A percentile compares a stretch with the other conserved stretches of the same genome.
Conservation (phyloP, 2,113 vertebrate species). For the Chrysemys picta region DNA sequence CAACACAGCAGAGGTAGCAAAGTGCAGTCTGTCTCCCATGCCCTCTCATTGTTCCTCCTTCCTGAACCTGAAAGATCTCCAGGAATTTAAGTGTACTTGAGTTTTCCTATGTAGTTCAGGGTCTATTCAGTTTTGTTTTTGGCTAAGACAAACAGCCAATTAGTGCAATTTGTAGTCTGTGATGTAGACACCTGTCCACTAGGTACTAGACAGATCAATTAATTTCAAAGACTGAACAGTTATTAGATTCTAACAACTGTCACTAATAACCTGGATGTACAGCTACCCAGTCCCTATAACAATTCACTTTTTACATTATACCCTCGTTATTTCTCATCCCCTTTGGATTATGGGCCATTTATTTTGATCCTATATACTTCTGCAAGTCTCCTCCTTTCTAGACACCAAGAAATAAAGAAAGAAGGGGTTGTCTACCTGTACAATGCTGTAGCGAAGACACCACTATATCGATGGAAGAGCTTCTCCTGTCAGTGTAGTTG, state of each 20-base stretch:
- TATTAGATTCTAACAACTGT: not conserved
- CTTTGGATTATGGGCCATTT: accelerated
- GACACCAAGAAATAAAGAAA: too few relatives aligned
- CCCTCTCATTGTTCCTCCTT: not conserved
- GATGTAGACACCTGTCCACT: not conserved
- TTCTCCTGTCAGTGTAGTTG: not conserved
- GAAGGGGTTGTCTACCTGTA: too few relatives aligned
- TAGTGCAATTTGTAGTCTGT: not conserved
- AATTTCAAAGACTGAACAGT: not conserved
- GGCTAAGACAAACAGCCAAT: not conserved
- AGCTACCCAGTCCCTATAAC: not conserved
- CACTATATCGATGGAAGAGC: too few relatives aligned
- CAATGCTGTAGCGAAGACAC: too few relatives aligned
- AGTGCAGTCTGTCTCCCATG: not conserved
- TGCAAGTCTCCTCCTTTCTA: too few relatives aligned
- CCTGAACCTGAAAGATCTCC: not conserved
- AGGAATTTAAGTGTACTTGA: not conserved
- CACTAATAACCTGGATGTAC: not conserved
- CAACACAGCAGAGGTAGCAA: not conserved
- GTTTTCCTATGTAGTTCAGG: not conserved
- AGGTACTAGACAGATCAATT: accelerated
- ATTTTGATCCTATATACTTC: too few relatives aligned
- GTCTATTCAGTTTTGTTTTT: not conserved
- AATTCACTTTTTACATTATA: not conserved
- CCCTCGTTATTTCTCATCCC: not conserved